A percentile compares a stretch with the other conserved stretches of the same genome.
Evolutionary conservation across 2,797 vertebrate genomes (phyloP).

Genomic region (Mastacembelus armatus): DNA sequence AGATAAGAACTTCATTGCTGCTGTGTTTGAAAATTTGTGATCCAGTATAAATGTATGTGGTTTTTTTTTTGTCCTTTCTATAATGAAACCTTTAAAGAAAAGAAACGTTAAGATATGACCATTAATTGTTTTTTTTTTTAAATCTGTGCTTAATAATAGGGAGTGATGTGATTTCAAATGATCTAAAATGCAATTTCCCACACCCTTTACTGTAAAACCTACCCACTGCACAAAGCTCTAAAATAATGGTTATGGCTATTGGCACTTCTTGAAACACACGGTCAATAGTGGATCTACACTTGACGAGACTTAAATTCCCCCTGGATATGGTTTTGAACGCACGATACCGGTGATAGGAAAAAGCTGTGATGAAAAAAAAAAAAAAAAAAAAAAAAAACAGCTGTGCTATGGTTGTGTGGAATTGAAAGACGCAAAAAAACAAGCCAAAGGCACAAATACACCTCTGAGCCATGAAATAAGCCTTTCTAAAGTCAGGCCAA

Average conservation of each 20-base stretch:
- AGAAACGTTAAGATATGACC: no score
- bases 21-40: no score
- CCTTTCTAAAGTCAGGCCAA: slow-evolving; percentile 30
- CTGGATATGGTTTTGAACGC: slow-evolving; percentile 12
- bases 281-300: no score
- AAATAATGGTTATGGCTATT: no score
- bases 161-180: slow-evolving; percentile 7
- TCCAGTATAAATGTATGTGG: no score
- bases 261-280: no score
- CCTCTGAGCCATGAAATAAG: slow-evolving; percentile 21
- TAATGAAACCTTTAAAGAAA: no score
- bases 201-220: no score
- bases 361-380: no score
- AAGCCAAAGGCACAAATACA: slow-evolving; percentile 13
- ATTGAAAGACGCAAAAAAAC: slow-evolving; percentile 46
- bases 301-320: slow-evolving; percentile 42
- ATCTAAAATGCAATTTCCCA: neutral
- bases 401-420: slow-evolving; percentile 52
- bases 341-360: slow-evolving; percentile 22
- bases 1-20: no score
- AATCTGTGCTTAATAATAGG: neutral
- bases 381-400: slow-evolving; percentile 47
- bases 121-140: neutral
- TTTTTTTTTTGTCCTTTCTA: no score
- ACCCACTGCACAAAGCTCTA: neutral